phyloP scores from a whole-genome alignment of 2,113 vertebrate genomes.

The Cyanistes caeruleus region DNA sequence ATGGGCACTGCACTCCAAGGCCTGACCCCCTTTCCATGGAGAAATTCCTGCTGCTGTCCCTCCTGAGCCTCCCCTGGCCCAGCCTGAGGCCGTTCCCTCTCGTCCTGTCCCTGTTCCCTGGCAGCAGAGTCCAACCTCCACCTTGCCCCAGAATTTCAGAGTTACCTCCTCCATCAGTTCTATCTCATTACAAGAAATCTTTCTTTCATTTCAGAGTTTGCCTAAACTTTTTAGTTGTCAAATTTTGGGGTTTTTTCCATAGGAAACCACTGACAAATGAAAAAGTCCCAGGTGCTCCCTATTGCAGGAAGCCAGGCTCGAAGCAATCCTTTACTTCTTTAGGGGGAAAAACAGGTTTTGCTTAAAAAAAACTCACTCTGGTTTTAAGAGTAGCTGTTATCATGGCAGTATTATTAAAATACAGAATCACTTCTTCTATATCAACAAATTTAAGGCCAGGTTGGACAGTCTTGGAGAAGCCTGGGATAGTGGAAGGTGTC shows the following conservation, averaged over 20 bases:
- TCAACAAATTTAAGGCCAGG: neutral
- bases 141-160: neutral
- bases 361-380: neutral
- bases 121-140: rapidly evolving
- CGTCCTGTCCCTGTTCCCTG: neutral
- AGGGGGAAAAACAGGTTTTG: rapidly evolving
- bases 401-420: neutral
- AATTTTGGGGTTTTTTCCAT: rapidly evolving
- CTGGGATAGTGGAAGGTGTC: neutral
- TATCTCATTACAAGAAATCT: neutral
- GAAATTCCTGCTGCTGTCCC: neutral
- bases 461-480: rapidly evolving
- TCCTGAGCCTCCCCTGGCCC: neutral
- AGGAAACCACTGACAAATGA: neutral
- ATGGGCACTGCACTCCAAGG: rapidly evolving
- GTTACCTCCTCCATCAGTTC: rapidly evolving
- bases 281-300: neutral
- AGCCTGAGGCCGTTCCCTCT: rapidly evolving
- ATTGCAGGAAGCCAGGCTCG: neutral
- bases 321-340: neutral
- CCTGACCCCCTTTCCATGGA: neutral
- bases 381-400: neutral
- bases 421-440: neutral
- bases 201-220: neutral
- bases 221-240: neutral